These are phyloP conservation scores for Drosophila paulistorum DNA, from an alignment of 1,140 invertebrate genomes.

Conservation along the genomic window DNA sequence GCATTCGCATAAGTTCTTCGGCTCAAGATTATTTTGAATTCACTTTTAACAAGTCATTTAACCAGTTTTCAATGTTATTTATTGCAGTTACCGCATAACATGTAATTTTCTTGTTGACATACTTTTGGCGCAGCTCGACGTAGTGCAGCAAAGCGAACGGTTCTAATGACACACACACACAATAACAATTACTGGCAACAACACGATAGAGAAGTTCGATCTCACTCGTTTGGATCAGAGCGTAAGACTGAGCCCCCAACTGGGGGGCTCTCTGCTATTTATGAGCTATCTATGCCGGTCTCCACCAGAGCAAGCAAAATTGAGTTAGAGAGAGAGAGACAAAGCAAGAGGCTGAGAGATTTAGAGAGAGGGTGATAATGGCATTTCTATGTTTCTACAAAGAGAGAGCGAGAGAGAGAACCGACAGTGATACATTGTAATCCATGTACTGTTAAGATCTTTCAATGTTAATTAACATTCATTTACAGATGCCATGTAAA, in stretches of 20 bases:
- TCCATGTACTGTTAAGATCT: constrained; percentile 3
- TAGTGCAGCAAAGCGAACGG: constrained; percentile 32
- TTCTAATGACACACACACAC: constrained; percentile 24
- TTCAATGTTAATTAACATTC: neutral
- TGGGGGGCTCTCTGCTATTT: constrained; percentile 12
- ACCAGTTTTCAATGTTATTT: constrained; percentile 49
- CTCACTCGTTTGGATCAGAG: neutral
- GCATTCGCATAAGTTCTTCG: neutral
- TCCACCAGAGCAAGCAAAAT: too few species aligned
- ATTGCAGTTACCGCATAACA: neutral
- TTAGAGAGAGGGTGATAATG: too few species aligned
- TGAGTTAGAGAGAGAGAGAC: neutral
- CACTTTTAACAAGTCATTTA: constrained; percentile 22
- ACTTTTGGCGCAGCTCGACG: constrained; percentile 31
- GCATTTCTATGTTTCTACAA: too few species aligned
- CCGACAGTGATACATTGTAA: too few species aligned
- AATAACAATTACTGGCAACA: constrained; percentile 1
- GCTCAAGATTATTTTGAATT: constrained; percentile 9
- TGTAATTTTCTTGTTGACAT: constrained; percentile 27
- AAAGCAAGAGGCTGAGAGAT: too few species aligned
- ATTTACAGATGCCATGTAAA: neutral
- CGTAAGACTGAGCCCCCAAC: neutral
- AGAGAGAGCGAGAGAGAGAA: neutral
- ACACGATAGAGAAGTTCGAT: neutral
- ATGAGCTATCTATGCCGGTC: neutral